A percentile compares a stretch with the other conserved stretches of the same genome.
phyloP scores from a whole-genome alignment of 64 coral and sea anemone genomes.

The Astreopora myriophthalma region DNA sequence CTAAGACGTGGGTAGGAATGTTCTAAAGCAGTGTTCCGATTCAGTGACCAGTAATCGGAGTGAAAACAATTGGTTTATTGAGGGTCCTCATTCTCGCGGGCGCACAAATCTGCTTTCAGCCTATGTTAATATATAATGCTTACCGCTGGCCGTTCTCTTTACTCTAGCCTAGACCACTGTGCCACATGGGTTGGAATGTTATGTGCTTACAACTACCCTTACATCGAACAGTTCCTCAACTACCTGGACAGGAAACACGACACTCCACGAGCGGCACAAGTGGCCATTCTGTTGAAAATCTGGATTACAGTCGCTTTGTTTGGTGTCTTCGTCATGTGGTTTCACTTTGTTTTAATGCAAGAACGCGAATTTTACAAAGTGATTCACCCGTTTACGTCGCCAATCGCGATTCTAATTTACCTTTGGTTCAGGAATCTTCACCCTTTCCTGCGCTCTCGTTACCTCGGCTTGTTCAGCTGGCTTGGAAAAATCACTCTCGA shows the following conservation, averaged over 20 bases:
- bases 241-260: conserved; percentile 91
- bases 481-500: conserved; percentile 94
- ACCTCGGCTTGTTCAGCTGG: conserved; percentile 93
- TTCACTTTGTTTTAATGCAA: conserved; percentile 72
- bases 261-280: neutral
- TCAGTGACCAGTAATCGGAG: too few relatives aligned
- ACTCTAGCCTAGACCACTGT: conserved; percentile 83
- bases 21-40: too few relatives aligned
- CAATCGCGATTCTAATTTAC: conserved; percentile 81
- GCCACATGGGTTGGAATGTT: conserved; percentile 96
- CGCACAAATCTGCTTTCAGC: too few relatives aligned
- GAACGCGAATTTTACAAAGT: conserved; percentile 75
- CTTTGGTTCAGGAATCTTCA: conserved; percentile 88
- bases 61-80: too few relatives aligned
- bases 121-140: too few relatives aligned
- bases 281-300: conserved; percentile 68
- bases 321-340: conserved; percentile 62
- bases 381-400: conserved; percentile 86
- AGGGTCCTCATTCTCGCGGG: too few relatives aligned
- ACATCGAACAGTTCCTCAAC: conserved; percentile 81
- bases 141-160: neutral
- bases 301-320: conserved; percentile 56
- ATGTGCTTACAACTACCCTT: conserved; percentile 98
- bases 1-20: too few relatives aligned
- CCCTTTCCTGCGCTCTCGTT: conserved; percentile 69